Conservation (phyloP, 2,888 invertebrate genomes). For the Coelinius sp. region DNA sequence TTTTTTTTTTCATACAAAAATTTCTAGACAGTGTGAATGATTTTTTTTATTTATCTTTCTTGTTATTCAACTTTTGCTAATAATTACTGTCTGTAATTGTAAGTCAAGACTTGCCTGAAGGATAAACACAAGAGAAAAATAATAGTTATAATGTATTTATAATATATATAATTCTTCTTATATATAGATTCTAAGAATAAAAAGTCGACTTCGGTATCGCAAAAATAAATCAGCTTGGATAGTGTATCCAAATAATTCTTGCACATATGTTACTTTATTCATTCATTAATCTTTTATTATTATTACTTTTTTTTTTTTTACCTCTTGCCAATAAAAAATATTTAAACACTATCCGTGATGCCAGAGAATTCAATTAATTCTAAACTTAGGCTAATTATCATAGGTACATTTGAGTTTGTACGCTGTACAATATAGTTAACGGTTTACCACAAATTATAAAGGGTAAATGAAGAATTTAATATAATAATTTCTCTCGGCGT, state of each 20-base stretch:
- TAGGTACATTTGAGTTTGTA: constrained; percentile 48
- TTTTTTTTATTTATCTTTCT: constrained; percentile 31
- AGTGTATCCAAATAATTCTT: constrained; percentile 40
- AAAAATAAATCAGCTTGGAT: constrained; percentile 47
- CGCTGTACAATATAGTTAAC: constrained; percentile 44
- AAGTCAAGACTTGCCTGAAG: constrained; percentile 23
- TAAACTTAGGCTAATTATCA: constrained; percentile 32
- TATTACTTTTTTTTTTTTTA: background rate
- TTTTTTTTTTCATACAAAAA: constrained; percentile 58
- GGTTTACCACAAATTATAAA: constrained; percentile 10
- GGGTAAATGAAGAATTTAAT: background rate
- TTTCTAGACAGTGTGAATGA: constrained; percentile 41
- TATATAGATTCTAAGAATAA: constrained; percentile 43
- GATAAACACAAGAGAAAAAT: constrained; percentile 21
- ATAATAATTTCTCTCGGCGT: background rate
- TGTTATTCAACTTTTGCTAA: constrained; percentile 45
- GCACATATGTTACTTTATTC: constrained; percentile 42
- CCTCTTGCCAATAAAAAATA: constrained; percentile 46
- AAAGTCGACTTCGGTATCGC: constrained; percentile 49
- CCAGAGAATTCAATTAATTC: constrained; percentile 21
- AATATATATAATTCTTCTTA: constrained; percentile 19
- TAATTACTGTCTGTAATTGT: constrained; percentile 45
- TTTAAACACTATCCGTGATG: constrained; percentile 43
- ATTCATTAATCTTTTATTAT: background rate
- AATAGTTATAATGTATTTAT: constrained; percentile 19